Percentiles rank a stretch among this genome's conserved stretches.
These are phyloP conservation scores for Zaprionus capensis DNA, from an alignment of 1,140 invertebrate species.

Conservation along the genomic window DNA sequence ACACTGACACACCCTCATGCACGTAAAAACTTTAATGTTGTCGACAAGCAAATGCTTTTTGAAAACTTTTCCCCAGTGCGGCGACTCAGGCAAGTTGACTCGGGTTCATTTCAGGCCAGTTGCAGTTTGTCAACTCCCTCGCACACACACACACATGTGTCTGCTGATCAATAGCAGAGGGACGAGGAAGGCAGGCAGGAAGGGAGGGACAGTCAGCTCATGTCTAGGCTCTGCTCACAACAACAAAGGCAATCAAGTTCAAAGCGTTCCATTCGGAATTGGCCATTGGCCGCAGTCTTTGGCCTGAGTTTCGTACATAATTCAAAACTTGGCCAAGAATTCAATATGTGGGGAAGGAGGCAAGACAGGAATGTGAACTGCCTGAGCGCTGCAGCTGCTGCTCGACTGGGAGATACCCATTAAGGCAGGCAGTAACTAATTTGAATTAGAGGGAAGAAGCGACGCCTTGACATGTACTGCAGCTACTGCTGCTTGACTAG, in stretches of 20 bases:
- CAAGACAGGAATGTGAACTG: not conserved
- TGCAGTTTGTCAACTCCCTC: slow-evolving; percentile 27
- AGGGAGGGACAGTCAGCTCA: not conserved
- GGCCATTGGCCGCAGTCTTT: slow-evolving; percentile 31
- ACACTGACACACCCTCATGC: slow-evolving; percentile 19
- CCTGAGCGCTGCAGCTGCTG: not conserved
- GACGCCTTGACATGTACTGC: not conserved
- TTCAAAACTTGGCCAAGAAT: slow-evolving; percentile 53
- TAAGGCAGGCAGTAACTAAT: not conserved
- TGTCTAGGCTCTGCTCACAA: slow-evolving; percentile 18
- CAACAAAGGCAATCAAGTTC: slow-evolving; percentile 68
- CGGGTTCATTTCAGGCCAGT: slow-evolving; percentile 35
- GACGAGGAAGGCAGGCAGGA: not conserved
- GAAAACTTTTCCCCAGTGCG: slow-evolving; percentile 56
- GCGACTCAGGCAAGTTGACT: slow-evolving; percentile 31
- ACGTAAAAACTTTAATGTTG: slow-evolving; percentile 54
- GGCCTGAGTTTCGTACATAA: slow-evolving; percentile 10
- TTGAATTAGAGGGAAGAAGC: not conserved
- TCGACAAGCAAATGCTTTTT: slow-evolving; percentile 78
- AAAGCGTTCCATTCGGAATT: slow-evolving; percentile 36
- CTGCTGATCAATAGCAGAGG: slow-evolving; percentile 25
- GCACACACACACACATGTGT: slow-evolving; percentile 29
- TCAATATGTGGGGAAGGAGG: not conserved
- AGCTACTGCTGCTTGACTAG: not conserved
- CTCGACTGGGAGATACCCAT: not conserved